Evolutionary conservation across 2,113 vertebrate genomes (phyloP).

Genomic region (Callionymus lyra): DNA sequence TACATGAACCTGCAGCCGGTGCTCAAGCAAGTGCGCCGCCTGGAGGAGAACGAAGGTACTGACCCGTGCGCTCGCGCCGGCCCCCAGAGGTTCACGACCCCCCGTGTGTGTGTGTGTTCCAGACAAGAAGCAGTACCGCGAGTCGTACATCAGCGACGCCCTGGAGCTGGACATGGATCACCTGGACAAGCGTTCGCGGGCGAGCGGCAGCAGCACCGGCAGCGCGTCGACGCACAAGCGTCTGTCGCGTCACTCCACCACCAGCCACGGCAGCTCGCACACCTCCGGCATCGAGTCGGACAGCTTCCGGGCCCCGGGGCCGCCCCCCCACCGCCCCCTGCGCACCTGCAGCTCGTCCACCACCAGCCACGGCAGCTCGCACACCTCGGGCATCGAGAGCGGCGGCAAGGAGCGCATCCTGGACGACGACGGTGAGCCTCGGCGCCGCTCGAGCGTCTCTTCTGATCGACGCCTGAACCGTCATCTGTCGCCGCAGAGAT

Average conservation of each 20-base stretch:
- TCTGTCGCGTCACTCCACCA: conserved; percentile 82
- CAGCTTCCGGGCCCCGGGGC: conserved; percentile 65
- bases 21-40: conserved; percentile 83
- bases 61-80: neutral
- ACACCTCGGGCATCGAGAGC: conserved; percentile 92
- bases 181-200: conserved; percentile 84
- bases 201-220: conserved; percentile 89
- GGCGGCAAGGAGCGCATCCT: conserved; percentile 86
- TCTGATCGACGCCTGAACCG: too few species aligned
- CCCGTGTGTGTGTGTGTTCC: neutral
- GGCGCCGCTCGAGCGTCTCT: too few species aligned
- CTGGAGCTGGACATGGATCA: conserved; percentile 94
- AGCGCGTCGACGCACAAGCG: conserved; percentile 81
- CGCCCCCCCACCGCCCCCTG: conserved; percentile 72
- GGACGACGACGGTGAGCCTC: conserved; percentile 81
- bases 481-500: conserved; percentile 71
- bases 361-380: conserved; percentile 89
- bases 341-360: conserved; percentile 89
- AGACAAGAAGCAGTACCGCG: conserved; percentile 98
- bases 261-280: conserved; percentile 93
- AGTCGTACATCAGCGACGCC: conserved; percentile 96
- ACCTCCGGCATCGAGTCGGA: conserved; percentile 91
- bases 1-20: conserved; percentile 97
- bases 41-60: conserved; percentile 94
- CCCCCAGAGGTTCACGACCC: neutral